phyloP scores from a whole-genome alignment of 2,113 vertebrate species.

The Phyllopteryx taeniolatus region DNA sequence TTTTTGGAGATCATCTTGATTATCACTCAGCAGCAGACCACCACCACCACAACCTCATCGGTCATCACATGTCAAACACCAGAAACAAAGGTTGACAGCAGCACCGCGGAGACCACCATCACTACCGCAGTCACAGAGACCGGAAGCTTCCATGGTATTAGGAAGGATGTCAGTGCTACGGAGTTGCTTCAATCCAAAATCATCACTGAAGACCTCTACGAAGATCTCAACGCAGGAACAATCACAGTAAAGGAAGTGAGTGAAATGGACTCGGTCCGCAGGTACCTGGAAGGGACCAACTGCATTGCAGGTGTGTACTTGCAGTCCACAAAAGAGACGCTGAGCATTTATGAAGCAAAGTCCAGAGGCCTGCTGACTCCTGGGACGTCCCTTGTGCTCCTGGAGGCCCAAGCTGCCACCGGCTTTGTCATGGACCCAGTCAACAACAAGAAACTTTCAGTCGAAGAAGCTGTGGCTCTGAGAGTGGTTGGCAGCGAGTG shows the following conservation, averaged over 20 bases:
- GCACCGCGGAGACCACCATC: conserved; percentile 74
- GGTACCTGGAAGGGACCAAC: conserved; percentile 74
- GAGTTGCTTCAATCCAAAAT: conserved; percentile 72
- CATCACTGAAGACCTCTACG: conserved; percentile 58
- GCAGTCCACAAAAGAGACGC: conserved; percentile 66
- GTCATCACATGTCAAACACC: not conserved
- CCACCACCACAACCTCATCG: conserved; percentile 2
- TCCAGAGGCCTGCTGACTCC: conserved; percentile 74
- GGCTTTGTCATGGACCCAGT: conserved; percentile 82
- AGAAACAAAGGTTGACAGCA: conserved; percentile 64
- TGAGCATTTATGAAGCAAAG: conserved; percentile 80
- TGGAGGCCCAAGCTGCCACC: conserved; percentile 85
- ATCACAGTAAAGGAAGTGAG: conserved; percentile 57
- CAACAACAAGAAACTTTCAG: conserved; percentile 75
- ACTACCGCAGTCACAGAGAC: conserved; percentile 58
- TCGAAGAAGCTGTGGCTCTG: conserved; percentile 71
- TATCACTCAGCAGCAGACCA: conserved; percentile 30
- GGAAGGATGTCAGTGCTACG: conserved; percentile 64
- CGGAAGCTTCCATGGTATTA: conserved; percentile 61
- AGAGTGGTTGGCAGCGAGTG: conserved; percentile 63
- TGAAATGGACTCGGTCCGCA: conserved; percentile 66
- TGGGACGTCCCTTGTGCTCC: conserved; percentile 79
- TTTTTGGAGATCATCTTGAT: conserved; percentile 64
- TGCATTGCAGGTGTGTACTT: conserved; percentile 74
- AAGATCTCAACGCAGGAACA: conserved; percentile 71